These are phyloP conservation scores for Campylorhamphus procurvoides DNA, from an alignment of 2,113 vertebrate species.

Conservation along the genomic window DNA sequence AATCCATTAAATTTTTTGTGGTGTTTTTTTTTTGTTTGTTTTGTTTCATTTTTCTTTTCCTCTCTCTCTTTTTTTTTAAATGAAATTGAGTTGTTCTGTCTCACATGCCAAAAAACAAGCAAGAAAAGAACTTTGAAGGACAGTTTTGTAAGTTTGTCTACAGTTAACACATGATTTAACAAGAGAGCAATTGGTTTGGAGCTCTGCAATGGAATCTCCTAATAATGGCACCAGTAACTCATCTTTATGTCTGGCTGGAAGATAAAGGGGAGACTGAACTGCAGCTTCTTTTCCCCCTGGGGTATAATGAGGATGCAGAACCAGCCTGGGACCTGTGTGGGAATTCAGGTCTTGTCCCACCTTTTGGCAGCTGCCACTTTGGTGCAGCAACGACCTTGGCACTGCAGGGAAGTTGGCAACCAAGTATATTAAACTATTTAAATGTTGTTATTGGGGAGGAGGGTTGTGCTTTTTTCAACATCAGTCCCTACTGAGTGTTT, in stretches of 20 bases:
- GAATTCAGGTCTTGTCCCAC: neutral
- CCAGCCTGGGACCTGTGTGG: neutral
- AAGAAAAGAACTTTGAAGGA: neutral
- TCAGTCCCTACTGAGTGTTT: neutral
- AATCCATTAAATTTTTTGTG: constrained; percentile 77
- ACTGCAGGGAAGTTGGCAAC: rapidly evolving
- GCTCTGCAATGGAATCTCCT: neutral
- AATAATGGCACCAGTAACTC: neutral
- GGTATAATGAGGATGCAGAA: neutral
- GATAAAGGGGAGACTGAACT: neutral
- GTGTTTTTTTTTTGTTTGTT: neutral
- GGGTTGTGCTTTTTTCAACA: neutral
- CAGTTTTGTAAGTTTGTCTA: neutral
- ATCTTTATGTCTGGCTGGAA: neutral
- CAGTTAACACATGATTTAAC: neutral
- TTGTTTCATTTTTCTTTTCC: too few relatives aligned
- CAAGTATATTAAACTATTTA: neutral
- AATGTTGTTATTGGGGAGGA: neutral
- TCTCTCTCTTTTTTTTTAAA: neutral
- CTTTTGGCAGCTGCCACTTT: neutral
- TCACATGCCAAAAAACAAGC: neutral
- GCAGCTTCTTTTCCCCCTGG: neutral
- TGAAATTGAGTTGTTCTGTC: neutral
- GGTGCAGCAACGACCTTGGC: neutral
- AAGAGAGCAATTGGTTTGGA: neutral